phyloP scores from a whole-genome alignment of 1,140 invertebrate species.

The Micrasema minimum region DNA sequence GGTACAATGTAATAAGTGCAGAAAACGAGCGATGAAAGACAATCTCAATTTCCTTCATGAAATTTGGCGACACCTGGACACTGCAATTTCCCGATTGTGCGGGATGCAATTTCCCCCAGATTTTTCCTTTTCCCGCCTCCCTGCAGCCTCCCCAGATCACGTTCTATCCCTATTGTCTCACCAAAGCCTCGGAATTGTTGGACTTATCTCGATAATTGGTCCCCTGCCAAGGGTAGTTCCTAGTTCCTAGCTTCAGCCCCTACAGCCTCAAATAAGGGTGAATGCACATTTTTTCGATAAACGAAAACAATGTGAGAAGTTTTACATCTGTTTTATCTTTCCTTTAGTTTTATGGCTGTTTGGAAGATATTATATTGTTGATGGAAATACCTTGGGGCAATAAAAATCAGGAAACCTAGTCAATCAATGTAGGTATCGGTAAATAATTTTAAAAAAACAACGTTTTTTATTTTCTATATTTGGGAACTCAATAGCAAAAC shows the following conservation, averaged over 20 bases:
- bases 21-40: too few species aligned
- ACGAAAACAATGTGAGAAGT: not conserved
- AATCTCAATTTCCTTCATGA: too few species aligned
- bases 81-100: constrained; percentile 21
- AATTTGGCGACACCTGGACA: constrained; percentile 16
- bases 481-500: too few species aligned
- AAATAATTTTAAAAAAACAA: too few species aligned
- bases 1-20: too few species aligned
- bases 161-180: not conserved
- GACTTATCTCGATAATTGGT: constrained; percentile 32
- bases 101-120: constrained; percentile 16
- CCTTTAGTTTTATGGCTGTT: not conserved
- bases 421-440: too few species aligned
- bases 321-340: not conserved
- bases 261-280: not conserved
- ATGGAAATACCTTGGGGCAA: not conserved
- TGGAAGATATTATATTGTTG: not conserved
- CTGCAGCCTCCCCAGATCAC: not conserved
- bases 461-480: too few species aligned
- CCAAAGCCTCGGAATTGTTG: not conserved
- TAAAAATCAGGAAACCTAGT: not conserved
- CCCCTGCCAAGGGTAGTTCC: constrained; percentile 3
- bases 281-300: not conserved
- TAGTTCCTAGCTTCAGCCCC: not conserved
- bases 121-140: constrained; percentile 6